These are phyloP conservation scores for Thera obeliscata DNA, from an alignment of 2,888 invertebrate species.

Conservation along the genomic window DNA sequence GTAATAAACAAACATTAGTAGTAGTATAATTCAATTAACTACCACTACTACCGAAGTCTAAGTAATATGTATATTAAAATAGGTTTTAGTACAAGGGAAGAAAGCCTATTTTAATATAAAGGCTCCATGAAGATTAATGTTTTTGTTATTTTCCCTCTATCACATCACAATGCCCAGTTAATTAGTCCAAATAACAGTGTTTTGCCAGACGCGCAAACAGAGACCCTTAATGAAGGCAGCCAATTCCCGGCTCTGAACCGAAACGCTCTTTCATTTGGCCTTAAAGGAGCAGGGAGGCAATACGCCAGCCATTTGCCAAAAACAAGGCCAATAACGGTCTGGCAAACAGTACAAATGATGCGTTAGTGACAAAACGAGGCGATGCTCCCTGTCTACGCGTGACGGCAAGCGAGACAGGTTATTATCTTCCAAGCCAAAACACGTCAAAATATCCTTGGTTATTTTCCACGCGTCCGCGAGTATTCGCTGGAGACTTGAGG, in stretches of 20 bases:
- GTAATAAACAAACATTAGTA: constrained; percentile 11
- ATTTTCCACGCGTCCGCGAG: constrained; percentile 82
- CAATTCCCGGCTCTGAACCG: constrained; percentile 71
- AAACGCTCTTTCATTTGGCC: constrained; percentile 75
- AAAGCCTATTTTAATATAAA: constrained; percentile 51
- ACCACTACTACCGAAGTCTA: constrained; percentile 42
- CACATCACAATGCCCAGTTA: constrained; percentile 76
- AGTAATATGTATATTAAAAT: constrained; percentile 3
- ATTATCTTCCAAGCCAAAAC: constrained; percentile 78
- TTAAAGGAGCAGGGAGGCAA: constrained; percentile 70
- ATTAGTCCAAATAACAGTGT: constrained; percentile 81
- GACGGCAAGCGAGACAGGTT: constrained; percentile 80
- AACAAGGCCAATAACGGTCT: constrained; percentile 81
- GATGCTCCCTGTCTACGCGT: constrained; percentile 60
- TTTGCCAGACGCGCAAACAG: constrained; percentile 81
- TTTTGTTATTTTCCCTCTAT: constrained; percentile 69
- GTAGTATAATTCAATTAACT: constrained; percentile 38
- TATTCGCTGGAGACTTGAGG: constrained; percentile 79
- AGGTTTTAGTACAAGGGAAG: constrained; percentile 40
- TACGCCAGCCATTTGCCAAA: constrained; percentile 76
- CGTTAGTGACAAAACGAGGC: constrained; percentile 78
- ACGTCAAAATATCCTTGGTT: constrained; percentile 73
- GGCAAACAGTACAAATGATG: constrained; percentile 82
- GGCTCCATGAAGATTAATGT: constrained; percentile 60
- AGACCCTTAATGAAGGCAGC: constrained; percentile 79